phyloP scores from a whole-genome alignment of 2,888 invertebrate genomes.

The Biston betularia region DNA sequence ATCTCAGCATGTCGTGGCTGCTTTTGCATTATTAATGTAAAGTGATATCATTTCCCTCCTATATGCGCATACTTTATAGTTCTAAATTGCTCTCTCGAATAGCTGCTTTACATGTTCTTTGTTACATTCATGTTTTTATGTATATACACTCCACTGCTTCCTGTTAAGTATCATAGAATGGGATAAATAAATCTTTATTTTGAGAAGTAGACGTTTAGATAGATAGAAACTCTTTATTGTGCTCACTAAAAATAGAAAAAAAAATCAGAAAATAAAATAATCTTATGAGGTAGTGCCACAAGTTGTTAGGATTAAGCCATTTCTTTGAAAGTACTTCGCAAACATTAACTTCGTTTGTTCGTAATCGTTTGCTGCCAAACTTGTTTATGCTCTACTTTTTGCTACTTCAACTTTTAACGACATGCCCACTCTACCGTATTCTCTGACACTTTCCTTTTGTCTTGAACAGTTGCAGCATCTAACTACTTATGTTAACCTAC shows the following conservation, averaged over 20 bases:
- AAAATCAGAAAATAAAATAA: no score
- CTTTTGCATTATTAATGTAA: constrained; percentile 64
- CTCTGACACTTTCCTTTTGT: constrained; percentile 39
- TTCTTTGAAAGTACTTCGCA: background rate
- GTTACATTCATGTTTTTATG: background rate
- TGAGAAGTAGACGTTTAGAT: no score
- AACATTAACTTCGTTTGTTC: constrained; percentile 6
- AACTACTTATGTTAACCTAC: constrained; percentile 32
- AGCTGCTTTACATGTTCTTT: constrained; percentile 14
- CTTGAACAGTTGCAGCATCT: constrained; percentile 18
- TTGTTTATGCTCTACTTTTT: constrained; percentile 21
- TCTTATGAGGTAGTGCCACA: no score
- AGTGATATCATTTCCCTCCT: constrained; percentile 24
- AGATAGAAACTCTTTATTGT: no score
- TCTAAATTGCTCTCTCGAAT: constrained; percentile 16
- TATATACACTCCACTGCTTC: background rate
- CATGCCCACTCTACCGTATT: constrained; percentile 23
- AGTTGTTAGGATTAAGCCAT: background rate
- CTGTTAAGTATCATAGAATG: background rate
- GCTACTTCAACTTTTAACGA: constrained; percentile 21
- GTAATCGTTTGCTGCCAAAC: constrained; percentile 9
- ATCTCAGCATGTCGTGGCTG: constrained; percentile 58
- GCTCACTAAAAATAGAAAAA: no score
- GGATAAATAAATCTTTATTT: background rate
- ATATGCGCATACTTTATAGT: constrained; percentile 24